Conservation (phyloP, 2,113 vertebrate species). For the Calonectris borealis region DNA sequence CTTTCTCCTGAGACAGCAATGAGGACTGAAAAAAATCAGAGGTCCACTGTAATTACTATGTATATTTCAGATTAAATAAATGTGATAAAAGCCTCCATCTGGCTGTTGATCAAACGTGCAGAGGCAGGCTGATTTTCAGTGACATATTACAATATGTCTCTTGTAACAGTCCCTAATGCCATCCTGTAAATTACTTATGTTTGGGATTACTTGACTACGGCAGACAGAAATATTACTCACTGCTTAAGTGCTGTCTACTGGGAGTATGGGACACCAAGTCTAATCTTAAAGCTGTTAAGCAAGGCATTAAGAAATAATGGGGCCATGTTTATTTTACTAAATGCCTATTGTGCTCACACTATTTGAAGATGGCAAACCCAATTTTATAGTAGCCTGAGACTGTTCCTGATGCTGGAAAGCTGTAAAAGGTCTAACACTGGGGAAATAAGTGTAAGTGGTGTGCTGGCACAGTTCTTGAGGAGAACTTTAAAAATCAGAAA, state of each 20-base stretch:
- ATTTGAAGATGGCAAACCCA: conserved; percentile 63
- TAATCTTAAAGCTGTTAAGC: conserved; percentile 77
- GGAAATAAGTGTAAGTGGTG: background rate
- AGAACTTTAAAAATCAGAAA: background rate
- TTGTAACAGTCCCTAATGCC: conserved; percentile 71
- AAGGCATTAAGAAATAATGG: conserved; percentile 76
- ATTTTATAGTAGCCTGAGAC: conserved; percentile 38
- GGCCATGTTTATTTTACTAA: conserved; percentile 76
- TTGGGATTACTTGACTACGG: conserved; percentile 77
- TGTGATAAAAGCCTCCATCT: conserved; percentile 83
- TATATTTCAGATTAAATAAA: conserved; percentile 84
- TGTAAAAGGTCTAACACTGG: background rate
- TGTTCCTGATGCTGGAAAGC: conserved; percentile 8
- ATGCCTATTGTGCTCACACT: conserved; percentile 39
- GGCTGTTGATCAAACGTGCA: conserved; percentile 79
- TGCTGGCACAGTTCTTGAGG: background rate
- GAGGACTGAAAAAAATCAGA: conserved; percentile 69
- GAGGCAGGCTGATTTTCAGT: conserved; percentile 77
- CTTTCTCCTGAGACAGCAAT: conserved; percentile 73
- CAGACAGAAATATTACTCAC: conserved; percentile 77
- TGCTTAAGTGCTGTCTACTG: conserved; percentile 72
- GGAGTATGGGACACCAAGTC: conserved; percentile 53
- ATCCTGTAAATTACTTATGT: conserved; percentile 78
- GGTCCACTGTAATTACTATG: conserved; percentile 80
- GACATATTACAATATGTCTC: conserved; percentile 79